Conservation (phyloP, 2,888 invertebrate species). For the Pardosa pseudoannulata region DNA sequence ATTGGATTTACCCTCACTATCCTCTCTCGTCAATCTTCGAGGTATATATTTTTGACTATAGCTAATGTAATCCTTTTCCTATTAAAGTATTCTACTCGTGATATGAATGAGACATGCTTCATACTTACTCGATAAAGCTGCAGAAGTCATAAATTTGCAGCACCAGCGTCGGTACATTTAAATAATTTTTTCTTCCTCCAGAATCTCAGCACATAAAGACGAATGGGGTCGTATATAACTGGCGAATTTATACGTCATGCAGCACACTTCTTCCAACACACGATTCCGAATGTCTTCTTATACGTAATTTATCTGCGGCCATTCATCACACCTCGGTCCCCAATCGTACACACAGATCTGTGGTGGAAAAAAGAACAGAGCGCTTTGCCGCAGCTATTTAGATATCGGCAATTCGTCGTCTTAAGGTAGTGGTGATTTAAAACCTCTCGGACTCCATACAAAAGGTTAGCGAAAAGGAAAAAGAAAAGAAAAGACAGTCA, state of each 20-base stretch:
- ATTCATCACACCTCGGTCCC: conserved; percentile 53
- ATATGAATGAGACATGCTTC: neutral
- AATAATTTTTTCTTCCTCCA: conserved; percentile 52
- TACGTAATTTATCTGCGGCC: conserved; percentile 45
- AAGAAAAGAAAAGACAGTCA: conserved; percentile 38
- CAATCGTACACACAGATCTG: conserved; percentile 21
- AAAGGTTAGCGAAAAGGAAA: conserved; percentile 54
- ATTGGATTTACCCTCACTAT: too few relatives aligned
- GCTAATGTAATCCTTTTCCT: too few relatives aligned
- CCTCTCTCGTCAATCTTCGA: too few relatives aligned
- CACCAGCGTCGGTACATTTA: conserved; percentile 37
- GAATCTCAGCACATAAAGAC: conserved; percentile 43
- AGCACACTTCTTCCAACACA: neutral
- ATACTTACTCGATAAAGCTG: neutral
- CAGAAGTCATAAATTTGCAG: conserved; percentile 20
- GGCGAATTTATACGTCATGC: conserved; percentile 34
- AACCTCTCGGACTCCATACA: conserved; percentile 45
- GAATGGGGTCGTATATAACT: conserved; percentile 56
- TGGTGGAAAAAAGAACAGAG: neutral
- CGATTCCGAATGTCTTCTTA: conserved; percentile 26
- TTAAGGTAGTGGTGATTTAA: conserved; percentile 58
- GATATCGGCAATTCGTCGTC: conserved; percentile 65
- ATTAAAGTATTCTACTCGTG: neutral
- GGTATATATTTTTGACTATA: too few relatives aligned
- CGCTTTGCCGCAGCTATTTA: conserved; percentile 41